phyloP scores from a whole-genome alignment of 2,113 vertebrate species.

The Parus major region DNA sequence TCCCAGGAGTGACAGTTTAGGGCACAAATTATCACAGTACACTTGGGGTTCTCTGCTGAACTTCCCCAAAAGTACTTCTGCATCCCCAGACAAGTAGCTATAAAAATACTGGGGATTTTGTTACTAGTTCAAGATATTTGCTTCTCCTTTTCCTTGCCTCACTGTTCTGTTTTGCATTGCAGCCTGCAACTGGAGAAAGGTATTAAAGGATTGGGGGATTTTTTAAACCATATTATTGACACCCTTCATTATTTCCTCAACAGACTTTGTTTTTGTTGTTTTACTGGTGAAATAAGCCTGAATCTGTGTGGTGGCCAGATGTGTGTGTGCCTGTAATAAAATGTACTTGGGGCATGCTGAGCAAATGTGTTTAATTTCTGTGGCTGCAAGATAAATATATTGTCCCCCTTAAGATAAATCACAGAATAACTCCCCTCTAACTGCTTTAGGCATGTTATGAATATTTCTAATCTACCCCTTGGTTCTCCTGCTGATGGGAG shows the following conservation, averaged over 20 bases:
- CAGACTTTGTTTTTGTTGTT: background rate
- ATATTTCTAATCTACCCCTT: background rate
- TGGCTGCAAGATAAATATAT: background rate
- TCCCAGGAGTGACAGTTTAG: background rate
- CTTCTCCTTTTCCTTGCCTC: conserved; percentile 14
- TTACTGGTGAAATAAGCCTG: background rate
- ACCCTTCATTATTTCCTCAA: background rate
- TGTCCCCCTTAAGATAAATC: background rate
- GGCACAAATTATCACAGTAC: background rate
- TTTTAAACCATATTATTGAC: background rate
- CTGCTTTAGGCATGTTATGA: background rate
- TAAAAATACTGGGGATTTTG: background rate
- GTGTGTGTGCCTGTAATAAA: background rate
- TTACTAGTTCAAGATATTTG: background rate
- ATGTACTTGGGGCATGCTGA: background rate
- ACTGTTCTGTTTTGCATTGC: conserved; percentile 38
- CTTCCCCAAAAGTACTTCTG: background rate
- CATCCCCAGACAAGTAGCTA: background rate
- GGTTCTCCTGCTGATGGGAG: background rate
- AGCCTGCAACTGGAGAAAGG: conserved; percentile 52
- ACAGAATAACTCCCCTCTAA: background rate
- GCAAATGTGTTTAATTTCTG: background rate
- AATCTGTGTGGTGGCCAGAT: background rate
- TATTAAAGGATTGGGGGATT: background rate
- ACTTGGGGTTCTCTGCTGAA: background rate